Evolutionary conservation across 1,140 invertebrate species (phyloP), one percentile per base, ranked within the genome.

Genomic region (Danaus melanippus): DNA sequence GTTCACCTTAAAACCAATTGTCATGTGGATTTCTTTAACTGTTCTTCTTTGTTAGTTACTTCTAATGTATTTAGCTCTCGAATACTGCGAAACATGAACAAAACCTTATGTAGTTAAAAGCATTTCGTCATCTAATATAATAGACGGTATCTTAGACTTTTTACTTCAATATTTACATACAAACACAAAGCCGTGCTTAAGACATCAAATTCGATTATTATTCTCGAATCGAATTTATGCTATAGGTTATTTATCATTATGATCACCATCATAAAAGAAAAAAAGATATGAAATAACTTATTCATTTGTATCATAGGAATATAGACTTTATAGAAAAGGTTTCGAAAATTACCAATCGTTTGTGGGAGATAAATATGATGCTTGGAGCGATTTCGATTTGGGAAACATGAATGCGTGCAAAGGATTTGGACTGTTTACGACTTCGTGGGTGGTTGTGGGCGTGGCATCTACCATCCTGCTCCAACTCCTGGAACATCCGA

Each of bases 341-440:
- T 46, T 50, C n/a, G 59, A 70, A 60, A 71, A 50, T 44, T 59
- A 66, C 53, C 60, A 71, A 66, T 80, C 53, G 60, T 46, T 50
- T 67, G 64, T 60, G 42, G 32, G 50, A 50, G 42, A 60, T 53
- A 50, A 52, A 49, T 56, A 55, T 51, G 74, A 73, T 71, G 77
- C 79, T 78, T 66, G 74, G 56, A 84, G 76, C 80, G 79, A 81
- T 84, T 86, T 84, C 76, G 78, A 83, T 84, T 86, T 84, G 69
- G 82, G 82, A 79, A 83, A 86, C 79, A 83, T 84, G 83, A 77
- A 80, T 82, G 76, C 83, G 75, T 84, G 79, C 79, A 80, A 84
- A 84, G 82, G 83, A 82, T 84, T 84, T 83, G 70, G 79, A 79
- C 78, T 82, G 79, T 84, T 85, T 83, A 86, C 70, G 75, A 71